Evolutionary conservation across 2,888 invertebrate species (phyloP), one percentile per base, ranked within the genome.

Genomic region (Yponomeuta sedellus): DNA sequence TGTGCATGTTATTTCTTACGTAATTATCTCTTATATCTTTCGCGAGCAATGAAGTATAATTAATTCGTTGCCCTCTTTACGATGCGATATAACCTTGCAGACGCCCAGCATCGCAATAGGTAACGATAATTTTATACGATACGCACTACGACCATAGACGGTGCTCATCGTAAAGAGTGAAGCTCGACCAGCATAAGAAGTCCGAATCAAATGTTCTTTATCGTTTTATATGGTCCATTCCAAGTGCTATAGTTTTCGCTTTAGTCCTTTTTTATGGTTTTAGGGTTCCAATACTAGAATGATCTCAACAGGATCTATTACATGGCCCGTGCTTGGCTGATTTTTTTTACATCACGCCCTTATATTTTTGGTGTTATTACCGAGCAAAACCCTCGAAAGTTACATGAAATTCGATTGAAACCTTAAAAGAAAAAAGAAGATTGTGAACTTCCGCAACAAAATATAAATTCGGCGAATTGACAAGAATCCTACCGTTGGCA

Each of bases 91-190:
- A 67, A n/a, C 59, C 66, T 64, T 62, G 63, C 44, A 44, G 44
- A 44, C 44, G 44, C 3, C 44, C 44, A 44, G 12, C 44, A 12
- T 2, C 59, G 66, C 67, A 69, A 69, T 70, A 68, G 68, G 67
- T 61, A 12, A 68, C 64, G 67, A 69, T 71, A 71, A 71, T 70
- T 70, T 70, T 71, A 71, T 70, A 71, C 69, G 68, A 68, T 67
- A 66, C 65, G 61, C 66, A 68, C 66, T 68, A 66, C 68, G 68
- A 62, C 59, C 10, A 59, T 59, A 12, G 59, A 10, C 59, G 25
- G 20, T 10, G 19, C 11, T 25, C 20, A 4, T 20, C 59, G 12
- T 22, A 59, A 59, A 20, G 59, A 59, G 59, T 20, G n/a, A n/a
- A n/a, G 12, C 59, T 22, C 59, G 59, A 20, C 25, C 59, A 20